phyloP scores from a whole-genome alignment of 2,888 invertebrate genomes.

The Xanthorhoe designata region DNA sequence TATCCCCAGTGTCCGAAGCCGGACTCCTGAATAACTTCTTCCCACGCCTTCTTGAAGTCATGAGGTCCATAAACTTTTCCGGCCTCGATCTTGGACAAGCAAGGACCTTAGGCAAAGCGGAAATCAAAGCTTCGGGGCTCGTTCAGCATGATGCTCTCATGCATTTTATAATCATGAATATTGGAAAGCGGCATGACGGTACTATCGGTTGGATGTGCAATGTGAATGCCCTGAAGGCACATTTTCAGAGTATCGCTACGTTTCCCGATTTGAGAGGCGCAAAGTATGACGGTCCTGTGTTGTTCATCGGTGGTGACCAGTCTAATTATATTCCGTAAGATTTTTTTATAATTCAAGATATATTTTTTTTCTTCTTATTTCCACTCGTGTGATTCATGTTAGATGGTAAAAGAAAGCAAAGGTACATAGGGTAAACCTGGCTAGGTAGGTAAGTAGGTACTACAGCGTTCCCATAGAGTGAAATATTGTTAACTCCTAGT shows the following conservation, averaged over 20 bases:
- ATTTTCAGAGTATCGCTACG: constrained; percentile 55
- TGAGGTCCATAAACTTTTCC: constrained; percentile 85
- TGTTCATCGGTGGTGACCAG: constrained; percentile 67
- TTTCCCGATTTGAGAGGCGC: constrained; percentile 62
- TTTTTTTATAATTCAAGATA: too few species aligned
- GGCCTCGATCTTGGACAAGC: constrained; percentile 85
- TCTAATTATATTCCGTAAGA: constrained; percentile 71
- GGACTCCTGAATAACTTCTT: constrained; percentile 84
- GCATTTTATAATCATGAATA: constrained; percentile 63
- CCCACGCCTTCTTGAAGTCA: constrained; percentile 73
- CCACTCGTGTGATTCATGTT: background rate
- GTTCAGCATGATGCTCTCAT: constrained; percentile 47
- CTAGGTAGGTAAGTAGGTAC: too few species aligned
- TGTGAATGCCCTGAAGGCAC: constrained; percentile 51
- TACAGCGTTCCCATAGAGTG: background rate
- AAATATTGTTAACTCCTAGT: too few species aligned
- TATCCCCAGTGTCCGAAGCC: constrained; percentile 87
- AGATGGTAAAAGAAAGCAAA: too few species aligned
- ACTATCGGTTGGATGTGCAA: constrained; percentile 66
- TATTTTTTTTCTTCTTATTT: background rate
- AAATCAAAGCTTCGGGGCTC: constrained; percentile 52
- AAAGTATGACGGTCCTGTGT: constrained; percentile 58
- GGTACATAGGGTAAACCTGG: background rate
- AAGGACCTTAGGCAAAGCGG: constrained; percentile 70
- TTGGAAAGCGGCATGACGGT: constrained; percentile 51